These are phyloP conservation scores for Tenebrosternarchus preto DNA, from an alignment of 2,113 vertebrate genomes.

Conservation along the genomic window DNA sequence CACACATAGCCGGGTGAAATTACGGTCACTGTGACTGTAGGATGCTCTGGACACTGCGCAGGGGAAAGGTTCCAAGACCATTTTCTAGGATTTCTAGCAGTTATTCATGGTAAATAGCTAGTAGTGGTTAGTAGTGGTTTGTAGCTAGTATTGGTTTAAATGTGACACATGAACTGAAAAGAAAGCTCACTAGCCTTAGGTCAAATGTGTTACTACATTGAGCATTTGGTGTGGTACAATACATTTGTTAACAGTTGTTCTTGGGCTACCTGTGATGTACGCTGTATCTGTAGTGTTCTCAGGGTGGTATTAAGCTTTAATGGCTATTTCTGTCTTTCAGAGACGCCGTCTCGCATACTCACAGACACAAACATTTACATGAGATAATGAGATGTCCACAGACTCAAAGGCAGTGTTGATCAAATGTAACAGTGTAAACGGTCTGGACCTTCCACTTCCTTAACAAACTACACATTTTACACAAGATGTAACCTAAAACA, in stretches of 20 bases:
- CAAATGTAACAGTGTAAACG: conserved; percentile 48
- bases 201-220: too few relatives aligned
- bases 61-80: too few relatives aligned
- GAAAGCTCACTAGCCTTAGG: too few relatives aligned
- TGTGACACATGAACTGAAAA: too few relatives aligned
- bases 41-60: not conserved
- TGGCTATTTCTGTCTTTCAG: conserved; percentile 28
- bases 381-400: conserved; percentile 43
- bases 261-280: not conserved
- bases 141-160: too few relatives aligned
- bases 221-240: too few relatives aligned
- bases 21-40: not conserved
- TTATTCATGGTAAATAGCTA: too few relatives aligned
- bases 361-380: conserved; percentile 43
- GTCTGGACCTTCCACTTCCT: conserved; percentile 33
- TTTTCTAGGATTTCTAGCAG: too few relatives aligned
- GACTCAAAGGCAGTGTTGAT: conserved; percentile 43
- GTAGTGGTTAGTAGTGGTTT: too few relatives aligned
- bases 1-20: not conserved
- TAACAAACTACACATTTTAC: conserved; percentile 43
- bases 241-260: not conserved
- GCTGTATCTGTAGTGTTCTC: conserved; percentile 39
- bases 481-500: conserved; percentile 41
- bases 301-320: conserved; percentile 42
- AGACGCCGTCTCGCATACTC: conserved; percentile 31